phyloP scores from a whole-genome alignment of 1,140 invertebrate genomes.

The Nylanderia fulva region DNA sequence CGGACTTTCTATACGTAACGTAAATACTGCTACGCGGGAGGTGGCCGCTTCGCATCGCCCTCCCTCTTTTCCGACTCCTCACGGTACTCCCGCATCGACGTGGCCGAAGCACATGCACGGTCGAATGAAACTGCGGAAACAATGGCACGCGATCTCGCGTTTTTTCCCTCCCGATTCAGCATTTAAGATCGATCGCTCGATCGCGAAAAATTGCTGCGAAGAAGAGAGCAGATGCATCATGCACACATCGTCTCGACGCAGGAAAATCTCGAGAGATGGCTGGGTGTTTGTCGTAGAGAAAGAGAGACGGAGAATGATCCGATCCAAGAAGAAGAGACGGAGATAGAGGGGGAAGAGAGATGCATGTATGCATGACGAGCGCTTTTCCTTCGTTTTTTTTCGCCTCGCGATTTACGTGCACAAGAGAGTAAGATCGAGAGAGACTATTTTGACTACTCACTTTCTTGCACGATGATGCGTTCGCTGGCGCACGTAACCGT shows the following conservation, averaged over 20 bases:
- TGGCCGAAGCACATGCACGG: slow-evolving; percentile 44
- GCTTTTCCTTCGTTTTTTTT: slow-evolving; percentile 11
- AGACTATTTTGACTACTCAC: no score
- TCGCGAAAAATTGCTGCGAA: background rate
- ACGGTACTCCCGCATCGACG: slow-evolving; percentile 49
- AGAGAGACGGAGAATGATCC: background rate
- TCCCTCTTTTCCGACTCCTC: background rate
- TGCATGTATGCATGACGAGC: background rate
- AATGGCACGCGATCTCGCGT: slow-evolving; percentile 41
- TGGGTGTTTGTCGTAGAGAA: background rate
- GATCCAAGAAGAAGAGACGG: background rate
- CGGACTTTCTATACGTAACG: slow-evolving; percentile 3
- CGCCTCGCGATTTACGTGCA: background rate
- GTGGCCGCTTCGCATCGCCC: background rate
- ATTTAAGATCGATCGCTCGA: slow-evolving; percentile 5
- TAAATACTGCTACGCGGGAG: slow-evolving; percentile 65
- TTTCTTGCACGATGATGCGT: slow-evolving; percentile 31
- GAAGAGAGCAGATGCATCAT: no score
- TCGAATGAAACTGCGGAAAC: slow-evolving; percentile 2
- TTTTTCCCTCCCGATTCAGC: slow-evolving; percentile 3
- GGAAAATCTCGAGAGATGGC: background rate
- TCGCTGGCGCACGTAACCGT: slow-evolving; percentile 59
- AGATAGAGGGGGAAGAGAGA: background rate
- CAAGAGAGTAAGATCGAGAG: background rate
- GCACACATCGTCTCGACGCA: no score